These are phyloP conservation scores for Scopus umbretta DNA, from an alignment of 2,113 vertebrate species.

Conservation along the genomic window DNA sequence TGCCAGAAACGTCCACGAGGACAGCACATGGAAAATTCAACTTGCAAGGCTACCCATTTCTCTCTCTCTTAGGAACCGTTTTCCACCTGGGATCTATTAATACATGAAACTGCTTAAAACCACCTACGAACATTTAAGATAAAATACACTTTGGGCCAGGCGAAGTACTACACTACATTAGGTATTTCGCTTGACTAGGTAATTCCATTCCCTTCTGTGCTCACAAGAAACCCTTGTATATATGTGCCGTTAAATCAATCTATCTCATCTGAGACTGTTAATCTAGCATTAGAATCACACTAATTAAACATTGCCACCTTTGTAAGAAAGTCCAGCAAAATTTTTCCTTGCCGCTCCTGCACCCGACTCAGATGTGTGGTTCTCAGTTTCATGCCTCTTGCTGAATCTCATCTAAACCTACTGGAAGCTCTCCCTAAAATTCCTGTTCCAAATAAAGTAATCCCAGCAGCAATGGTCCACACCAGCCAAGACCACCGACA, in stretches of 20 bases:
- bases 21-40: background rate
- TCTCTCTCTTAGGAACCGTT: background rate
- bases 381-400: background rate
- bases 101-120: background rate
- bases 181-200: background rate
- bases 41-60: background rate
- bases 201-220: background rate
- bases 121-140: background rate
- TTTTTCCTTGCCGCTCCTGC: background rate
- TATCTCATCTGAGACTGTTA: background rate
- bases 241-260: background rate
- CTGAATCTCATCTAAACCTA: background rate
- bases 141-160: background rate
- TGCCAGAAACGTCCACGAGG: background rate
- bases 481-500: fast-evolving
- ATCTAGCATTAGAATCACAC: background rate
- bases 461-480: fast-evolving
- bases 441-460: background rate
- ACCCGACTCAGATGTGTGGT: background rate
- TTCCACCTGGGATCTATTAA: background rate
- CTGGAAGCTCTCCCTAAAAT: fast-evolving
- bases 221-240: background rate
- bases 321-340: background rate
- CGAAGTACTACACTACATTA: background rate
- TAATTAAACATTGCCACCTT: background rate